Conservation (phyloP, 1,140 invertebrate genomes). For the Ctenoplectra terminalis region DNA sequence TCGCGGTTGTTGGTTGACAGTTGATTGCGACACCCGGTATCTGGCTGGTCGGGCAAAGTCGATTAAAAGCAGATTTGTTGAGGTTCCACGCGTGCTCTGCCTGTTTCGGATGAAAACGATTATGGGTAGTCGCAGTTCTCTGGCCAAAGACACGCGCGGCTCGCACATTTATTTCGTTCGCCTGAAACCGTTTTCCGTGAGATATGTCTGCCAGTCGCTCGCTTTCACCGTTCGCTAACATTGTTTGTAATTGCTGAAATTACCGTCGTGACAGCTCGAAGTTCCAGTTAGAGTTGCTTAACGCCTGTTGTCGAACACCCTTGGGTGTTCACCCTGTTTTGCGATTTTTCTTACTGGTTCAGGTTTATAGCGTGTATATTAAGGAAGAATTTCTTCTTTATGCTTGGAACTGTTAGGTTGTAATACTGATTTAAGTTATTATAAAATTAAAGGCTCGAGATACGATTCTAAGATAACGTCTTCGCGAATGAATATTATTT, state of each 20-base stretch:
- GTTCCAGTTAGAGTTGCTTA: slow-evolving; percentile 31
- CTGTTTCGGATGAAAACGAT: slow-evolving; percentile 51
- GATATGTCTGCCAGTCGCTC: slow-evolving; percentile 5
- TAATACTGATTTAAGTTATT: too few relatives aligned
- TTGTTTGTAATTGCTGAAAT: slow-evolving; percentile 53
- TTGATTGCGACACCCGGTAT: slow-evolving; percentile 28
- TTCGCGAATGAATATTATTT: neutral
- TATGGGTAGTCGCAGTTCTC: slow-evolving; percentile 29
- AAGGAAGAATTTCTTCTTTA: neutral
- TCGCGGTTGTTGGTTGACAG: slow-evolving; percentile 27
- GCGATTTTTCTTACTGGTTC: too few relatives aligned
- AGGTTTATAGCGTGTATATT: too few relatives aligned
- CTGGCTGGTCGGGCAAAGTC: slow-evolving; percentile 11
- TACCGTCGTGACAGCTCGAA: slow-evolving; percentile 8
- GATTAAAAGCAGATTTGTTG: slow-evolving; percentile 53
- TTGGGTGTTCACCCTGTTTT: neutral
- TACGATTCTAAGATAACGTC: too few relatives aligned
- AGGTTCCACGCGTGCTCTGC: slow-evolving; percentile 47
- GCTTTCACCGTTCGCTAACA: slow-evolving; percentile 51
- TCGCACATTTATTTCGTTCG: slow-evolving; percentile 45
- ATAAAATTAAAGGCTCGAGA: neutral
- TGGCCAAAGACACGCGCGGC: slow-evolving; percentile 40
- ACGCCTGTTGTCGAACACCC: neutral
- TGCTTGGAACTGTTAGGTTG: too few relatives aligned
- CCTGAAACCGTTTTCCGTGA: slow-evolving; percentile 22